Conservation (phyloP, 2,888 invertebrate genomes). For the Xiphydria camelus region DNA sequence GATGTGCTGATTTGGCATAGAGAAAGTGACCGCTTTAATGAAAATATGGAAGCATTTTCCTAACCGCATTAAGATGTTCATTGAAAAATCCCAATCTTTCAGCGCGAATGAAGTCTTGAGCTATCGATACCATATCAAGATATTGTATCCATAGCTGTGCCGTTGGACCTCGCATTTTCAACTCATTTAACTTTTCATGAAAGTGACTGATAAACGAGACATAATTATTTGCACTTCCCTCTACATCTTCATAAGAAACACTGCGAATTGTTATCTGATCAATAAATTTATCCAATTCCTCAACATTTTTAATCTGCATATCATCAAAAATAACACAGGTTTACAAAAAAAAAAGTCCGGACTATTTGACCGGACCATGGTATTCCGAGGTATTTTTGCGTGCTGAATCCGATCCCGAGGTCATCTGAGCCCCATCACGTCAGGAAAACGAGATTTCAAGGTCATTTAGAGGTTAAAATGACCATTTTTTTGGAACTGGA, state of each 20-base stretch:
- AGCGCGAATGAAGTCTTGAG: conserved; percentile 31
- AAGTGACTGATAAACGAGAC: conserved; percentile 8
- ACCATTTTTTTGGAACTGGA: no score
- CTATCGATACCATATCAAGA: conserved; percentile 42
- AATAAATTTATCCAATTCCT: conserved; percentile 27
- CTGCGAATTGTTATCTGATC: conserved; percentile 32
- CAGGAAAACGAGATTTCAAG: no score
- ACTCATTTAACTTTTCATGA: conserved; percentile 24
- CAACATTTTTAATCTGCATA: conserved; percentile 31
- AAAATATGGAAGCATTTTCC: conserved; percentile 48
- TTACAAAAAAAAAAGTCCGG: no score
- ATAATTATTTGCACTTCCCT: conserved; percentile 23
- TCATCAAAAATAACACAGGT: conserved; percentile 39
- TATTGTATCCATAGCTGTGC: conserved; percentile 46
- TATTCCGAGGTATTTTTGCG: no score
- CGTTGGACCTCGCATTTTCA: no score
- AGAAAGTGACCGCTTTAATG: conserved; percentile 27
- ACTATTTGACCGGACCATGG: no score
- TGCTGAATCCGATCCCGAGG: no score
- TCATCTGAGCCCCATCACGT: no score
- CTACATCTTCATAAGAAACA: conserved; percentile 28
- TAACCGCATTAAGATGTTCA: conserved; percentile 37
- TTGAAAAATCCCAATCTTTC: conserved; percentile 29
- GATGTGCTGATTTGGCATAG: no score
- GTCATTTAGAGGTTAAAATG: no score